Percentiles rank a stretch among this genome's conserved stretches.
Evolutionary conservation across 2,113 vertebrate genomes (phyloP).

Genomic region (Phaethornis superciliosus): DNA sequence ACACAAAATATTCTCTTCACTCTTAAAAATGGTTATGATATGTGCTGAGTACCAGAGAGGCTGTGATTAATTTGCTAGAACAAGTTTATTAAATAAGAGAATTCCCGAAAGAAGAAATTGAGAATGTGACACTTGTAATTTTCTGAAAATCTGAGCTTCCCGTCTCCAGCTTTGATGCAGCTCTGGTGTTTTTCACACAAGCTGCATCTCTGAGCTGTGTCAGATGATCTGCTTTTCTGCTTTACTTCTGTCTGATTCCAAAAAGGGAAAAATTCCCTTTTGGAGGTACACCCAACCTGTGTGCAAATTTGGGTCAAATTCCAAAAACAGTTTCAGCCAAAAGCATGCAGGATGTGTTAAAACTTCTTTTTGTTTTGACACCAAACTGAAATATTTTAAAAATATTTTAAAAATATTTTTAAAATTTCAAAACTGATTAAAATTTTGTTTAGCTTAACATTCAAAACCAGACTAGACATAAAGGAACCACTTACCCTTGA

Average conservation of each 20-base stretch:
- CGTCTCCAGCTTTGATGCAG: neutral
- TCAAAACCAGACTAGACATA: neutral
- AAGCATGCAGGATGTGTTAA: neutral
- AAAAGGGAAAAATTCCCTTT: neutral
- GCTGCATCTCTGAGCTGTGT: neutral
- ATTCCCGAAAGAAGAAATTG: constrained; percentile 39
- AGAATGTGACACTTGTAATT: constrained; percentile 40
- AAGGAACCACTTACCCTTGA: neutral
- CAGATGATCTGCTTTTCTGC: neutral
- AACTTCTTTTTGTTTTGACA: neutral
- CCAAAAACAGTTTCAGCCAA: neutral
- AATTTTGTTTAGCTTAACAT: neutral
- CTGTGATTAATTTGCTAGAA: constrained; percentile 52
- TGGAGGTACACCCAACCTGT: neutral
- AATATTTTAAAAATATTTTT: neutral
- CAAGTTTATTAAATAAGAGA: constrained; percentile 48
- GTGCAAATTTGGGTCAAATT: neutral
- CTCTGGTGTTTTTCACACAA: neutral
- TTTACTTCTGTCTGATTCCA: neutral
- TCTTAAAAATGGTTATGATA: constrained; percentile 37
- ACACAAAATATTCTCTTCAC: constrained; percentile 22
- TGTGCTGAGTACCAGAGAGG: neutral
- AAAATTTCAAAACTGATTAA: neutral
- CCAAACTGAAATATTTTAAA: neutral
- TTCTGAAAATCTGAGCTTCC: constrained; percentile 25